These are phyloP conservation scores for Notarius lentiginosus DNA, from an alignment of 2,113 vertebrate genomes.

Conservation along the genomic window DNA sequence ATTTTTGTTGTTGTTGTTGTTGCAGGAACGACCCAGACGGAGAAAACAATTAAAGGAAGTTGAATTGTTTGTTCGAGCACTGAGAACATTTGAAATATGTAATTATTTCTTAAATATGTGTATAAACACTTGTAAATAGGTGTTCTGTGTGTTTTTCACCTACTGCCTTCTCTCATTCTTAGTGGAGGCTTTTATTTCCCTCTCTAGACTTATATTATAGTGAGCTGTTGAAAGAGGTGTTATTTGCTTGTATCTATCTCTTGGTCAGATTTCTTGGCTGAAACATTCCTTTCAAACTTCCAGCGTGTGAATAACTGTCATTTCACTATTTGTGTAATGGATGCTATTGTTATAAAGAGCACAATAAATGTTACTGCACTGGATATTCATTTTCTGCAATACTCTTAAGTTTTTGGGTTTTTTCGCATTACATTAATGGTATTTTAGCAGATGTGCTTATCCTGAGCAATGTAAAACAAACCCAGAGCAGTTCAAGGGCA, in stretches of 20 bases:
- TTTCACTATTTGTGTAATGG: background rate
- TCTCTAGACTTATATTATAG: background rate
- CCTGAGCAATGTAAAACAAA: too few relatives aligned
- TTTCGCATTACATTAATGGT: too few relatives aligned
- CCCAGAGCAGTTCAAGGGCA: too few relatives aligned
- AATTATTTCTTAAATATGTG: conserved; percentile 31
- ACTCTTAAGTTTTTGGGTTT: background rate
- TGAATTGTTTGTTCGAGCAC: conserved; percentile 7
- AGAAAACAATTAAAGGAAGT: conserved; percentile 6
- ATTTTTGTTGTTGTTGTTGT: background rate
- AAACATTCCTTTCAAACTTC: conserved; percentile 30
- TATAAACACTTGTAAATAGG: conserved; percentile 47
- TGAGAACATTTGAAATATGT: conserved; percentile 16
- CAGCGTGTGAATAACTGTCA: background rate
- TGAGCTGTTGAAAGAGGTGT: conserved; percentile 11
- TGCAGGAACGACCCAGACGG: background rate
- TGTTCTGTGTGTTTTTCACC: conserved; percentile 32
- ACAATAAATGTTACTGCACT: conserved; percentile 44
- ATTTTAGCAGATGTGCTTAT: too few relatives aligned
- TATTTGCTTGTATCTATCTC: background rate
- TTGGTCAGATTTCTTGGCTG: conserved; percentile 4
- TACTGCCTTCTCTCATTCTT: background rate
- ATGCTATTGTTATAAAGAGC: conserved; percentile 23
- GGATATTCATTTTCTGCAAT: background rate
- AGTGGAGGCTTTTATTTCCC: background rate